Evolutionary conservation across 2,113 vertebrate species (phyloP), one percentile per base, ranked within the genome.

Genomic region (Theristicus caerulescens): DNA sequence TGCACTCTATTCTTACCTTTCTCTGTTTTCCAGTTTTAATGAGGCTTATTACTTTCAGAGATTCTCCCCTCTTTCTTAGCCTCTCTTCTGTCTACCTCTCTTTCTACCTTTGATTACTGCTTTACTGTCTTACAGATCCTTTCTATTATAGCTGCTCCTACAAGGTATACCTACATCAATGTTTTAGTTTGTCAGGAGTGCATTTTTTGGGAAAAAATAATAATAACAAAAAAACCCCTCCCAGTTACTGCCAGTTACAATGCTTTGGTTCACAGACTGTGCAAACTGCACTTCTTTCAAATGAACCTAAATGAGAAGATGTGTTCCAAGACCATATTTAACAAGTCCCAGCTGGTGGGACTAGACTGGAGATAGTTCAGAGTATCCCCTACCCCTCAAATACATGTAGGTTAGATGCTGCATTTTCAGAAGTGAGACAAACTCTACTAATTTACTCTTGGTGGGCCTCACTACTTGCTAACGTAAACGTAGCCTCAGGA

Each of bases 1-100:
- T 83, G 14, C 47, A 47, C 55, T 80, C 76, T 4, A 5, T 88
- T 95, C 31, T 52, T 82, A 7, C 55, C 46, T 81, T 61, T 66
- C 22, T 65, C 54, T 81, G 12, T 86, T 94, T 96, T 78, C 69
- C 44, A 61, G 16, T 90, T 94, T 86, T 94, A 88, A 81, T 84
- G 49, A 94, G 38, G 18, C 34, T 93, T 90, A 34, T 40, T 82
- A 67, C 40, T 87, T 90, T 46, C 78, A n/a, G 58, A 88, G 36
- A 64, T 36, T 78, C 24, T 88, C 21, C 10, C 5, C 9, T 78
- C 34, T 88, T 81, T 66, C 67, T 86, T 71, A 34, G 34, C 51
- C 17, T 73, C 21, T 74, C 25, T 44, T 89, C 74, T 59, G 11
- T 54, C 78, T 72, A 2, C 27, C 80, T 67, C 21, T 85, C 34